Evolutionary conservation across 2,888 invertebrate species (phyloP).

Genomic region (Hemicrepidius hirtus): DNA sequence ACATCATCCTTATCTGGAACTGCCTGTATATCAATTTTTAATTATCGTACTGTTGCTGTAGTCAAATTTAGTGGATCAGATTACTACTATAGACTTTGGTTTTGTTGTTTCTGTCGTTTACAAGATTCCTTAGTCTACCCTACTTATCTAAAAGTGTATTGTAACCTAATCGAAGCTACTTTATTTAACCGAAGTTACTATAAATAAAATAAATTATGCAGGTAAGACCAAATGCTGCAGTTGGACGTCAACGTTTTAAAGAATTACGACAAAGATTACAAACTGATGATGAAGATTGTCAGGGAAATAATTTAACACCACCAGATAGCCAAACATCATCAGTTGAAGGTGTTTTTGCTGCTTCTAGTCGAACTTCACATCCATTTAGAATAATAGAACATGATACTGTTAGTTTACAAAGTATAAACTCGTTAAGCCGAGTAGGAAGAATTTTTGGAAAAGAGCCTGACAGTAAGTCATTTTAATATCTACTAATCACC

Average conservation of each 20-base stretch:
- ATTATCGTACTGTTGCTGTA: no score
- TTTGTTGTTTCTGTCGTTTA: no score
- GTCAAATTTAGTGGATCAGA: no score
- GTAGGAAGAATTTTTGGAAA: constrained; percentile 87
- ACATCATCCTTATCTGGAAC: no score
- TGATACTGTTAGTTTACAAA: constrained; percentile 90
- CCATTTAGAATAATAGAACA: constrained; percentile 92
- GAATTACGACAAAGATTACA: constrained; percentile 91
- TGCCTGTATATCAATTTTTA: no score
- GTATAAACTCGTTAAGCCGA: constrained; percentile 90
- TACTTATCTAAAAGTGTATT: no score
- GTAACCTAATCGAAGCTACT: no score
- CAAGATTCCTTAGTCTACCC: no score
- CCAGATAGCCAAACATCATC: constrained; percentile 87
- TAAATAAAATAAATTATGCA: constrained; percentile 47
- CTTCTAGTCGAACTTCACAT: constrained; percentile 79
- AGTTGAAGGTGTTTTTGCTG: constrained; percentile 84
- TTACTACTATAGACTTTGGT: no score
- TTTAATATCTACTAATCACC: constrained; percentile 4
- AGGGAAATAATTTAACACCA: constrained; percentile 77
- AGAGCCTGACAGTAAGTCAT: constrained; percentile 54
- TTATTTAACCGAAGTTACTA: constrained; percentile 8
- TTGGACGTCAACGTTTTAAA: constrained; percentile 84
- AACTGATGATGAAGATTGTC: constrained; percentile 87
- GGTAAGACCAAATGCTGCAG: constrained; percentile 56